Conservation (phyloP, 2,888 invertebrate species). For the Chrysopilus asiliformis region DNA sequence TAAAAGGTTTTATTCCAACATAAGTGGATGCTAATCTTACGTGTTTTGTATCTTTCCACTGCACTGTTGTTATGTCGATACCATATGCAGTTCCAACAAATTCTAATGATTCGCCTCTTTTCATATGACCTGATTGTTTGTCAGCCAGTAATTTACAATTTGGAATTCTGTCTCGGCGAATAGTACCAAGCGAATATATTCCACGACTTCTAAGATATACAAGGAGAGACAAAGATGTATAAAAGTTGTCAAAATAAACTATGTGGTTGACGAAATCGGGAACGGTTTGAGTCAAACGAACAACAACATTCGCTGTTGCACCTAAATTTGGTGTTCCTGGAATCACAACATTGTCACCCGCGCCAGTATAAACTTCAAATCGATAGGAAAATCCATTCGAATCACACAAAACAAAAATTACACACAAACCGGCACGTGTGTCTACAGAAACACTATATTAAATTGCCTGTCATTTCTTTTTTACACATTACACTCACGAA, state of each 20-base stretch:
- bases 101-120: constrained; percentile 4
- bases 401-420: constrained; percentile 18
- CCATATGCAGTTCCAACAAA: constrained; percentile 4
- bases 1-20: no score
- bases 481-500: no score
- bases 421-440: no score
- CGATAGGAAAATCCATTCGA: constrained; percentile 17
- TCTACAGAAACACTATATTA: no score
- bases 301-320: constrained; percentile 14
- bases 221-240: constrained; percentile 6
- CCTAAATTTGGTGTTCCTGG: constrained; percentile 14
- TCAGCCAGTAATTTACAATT: constrained; percentile 7
- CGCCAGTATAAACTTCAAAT: constrained; percentile 15
- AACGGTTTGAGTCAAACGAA: constrained; percentile 10
- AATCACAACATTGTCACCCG: constrained; percentile 14
- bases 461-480: no score
- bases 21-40: constrained; percentile 1
- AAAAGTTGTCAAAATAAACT: constrained; percentile 7
- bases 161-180: not conserved
- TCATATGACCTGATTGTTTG: not conserved
- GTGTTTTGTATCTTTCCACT: constrained; percentile 4
- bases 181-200: constrained; percentile 8
- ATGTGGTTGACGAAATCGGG: constrained; percentile 3
- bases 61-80: constrained; percentile 4
- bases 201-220: constrained; percentile 3